These are phyloP conservation scores for Noctuana brunneofusca DNA, from an alignment of 2,888 invertebrate genomes.

Conservation along the genomic window DNA sequence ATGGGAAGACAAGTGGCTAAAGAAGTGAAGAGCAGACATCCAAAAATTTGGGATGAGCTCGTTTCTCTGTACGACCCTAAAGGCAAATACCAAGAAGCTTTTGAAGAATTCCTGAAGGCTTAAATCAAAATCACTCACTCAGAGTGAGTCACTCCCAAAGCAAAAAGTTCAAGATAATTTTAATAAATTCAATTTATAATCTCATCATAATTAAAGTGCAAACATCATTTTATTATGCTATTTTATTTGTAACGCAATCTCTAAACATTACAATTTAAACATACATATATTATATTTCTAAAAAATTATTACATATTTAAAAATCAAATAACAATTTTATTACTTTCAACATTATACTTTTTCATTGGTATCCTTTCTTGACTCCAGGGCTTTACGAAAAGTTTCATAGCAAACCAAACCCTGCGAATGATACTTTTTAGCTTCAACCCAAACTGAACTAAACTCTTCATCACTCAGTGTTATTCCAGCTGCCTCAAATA, in stretches of 20 bases:
- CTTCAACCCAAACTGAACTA: constrained; percentile 75
- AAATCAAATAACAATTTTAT: background rate
- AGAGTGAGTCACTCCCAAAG: background rate
- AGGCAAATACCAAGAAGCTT: constrained; percentile 77
- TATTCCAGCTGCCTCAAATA: constrained; percentile 81
- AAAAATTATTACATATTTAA: background rate
- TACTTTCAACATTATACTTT: background rate
- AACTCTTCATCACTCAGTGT: constrained; percentile 75
- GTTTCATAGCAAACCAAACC: constrained; percentile 82
- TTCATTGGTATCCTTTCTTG: constrained; percentile 32
- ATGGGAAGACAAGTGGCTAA: constrained; percentile 84
- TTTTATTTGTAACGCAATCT: background rate
- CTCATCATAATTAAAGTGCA: background rate
- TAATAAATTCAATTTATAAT: background rate
- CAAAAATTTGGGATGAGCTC: constrained; percentile 80
- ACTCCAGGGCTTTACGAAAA: constrained; percentile 61
- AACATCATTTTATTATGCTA: background rate
- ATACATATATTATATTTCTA: no score
- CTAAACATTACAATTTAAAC: no score
- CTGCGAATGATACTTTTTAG: constrained; percentile 72
- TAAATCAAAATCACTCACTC: constrained; percentile 26
- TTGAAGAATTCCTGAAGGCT: constrained; percentile 61
- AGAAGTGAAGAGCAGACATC: constrained; percentile 80
- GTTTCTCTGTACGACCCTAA: constrained; percentile 83
- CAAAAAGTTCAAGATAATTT: background rate